phyloP scores from a whole-genome alignment of 1,140 invertebrate genomes.

The Cryptotermes secundus region DNA sequence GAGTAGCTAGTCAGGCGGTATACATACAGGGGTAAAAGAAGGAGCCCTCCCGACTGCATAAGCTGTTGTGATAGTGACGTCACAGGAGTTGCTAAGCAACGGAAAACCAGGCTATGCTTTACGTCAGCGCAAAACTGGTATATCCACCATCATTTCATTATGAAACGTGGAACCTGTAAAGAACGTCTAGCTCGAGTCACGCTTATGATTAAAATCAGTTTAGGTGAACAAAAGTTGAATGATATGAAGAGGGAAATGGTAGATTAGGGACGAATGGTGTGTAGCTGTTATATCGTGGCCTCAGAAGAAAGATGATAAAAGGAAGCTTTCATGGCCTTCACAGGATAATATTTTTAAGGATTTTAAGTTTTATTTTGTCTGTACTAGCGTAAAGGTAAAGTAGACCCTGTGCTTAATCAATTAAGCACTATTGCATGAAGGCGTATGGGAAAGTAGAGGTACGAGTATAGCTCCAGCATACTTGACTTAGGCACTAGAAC shows the following conservation, averaged over 20 bases:
- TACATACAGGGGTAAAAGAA: background rate
- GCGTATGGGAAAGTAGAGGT: too few relatives aligned
- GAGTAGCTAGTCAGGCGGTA: background rate
- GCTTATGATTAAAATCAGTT: background rate
- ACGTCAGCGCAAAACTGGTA: background rate
- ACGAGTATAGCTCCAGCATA: too few relatives aligned
- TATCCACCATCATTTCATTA: background rate
- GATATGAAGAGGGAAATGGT: background rate
- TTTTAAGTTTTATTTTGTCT: too few relatives aligned
- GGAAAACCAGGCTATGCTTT: background rate
- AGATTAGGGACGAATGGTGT: background rate
- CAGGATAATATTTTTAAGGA: too few relatives aligned
- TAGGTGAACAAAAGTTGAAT: background rate
- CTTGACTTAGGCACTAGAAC: too few relatives aligned
- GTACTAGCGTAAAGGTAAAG: too few relatives aligned
- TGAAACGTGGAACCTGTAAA: background rate
- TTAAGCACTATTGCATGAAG: too few relatives aligned
- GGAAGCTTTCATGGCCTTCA: too few relatives aligned
- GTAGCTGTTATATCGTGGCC: background rate
- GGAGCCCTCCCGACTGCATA: background rate
- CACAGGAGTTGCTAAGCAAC: constrained; percentile 4
- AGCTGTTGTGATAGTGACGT: constrained; percentile 7
- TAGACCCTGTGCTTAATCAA: too few relatives aligned
- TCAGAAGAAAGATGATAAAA: too few relatives aligned
- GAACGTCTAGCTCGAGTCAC: background rate